Conservation (phyloP, 1,140 invertebrate genomes). For the Lineus longissimus region DNA sequence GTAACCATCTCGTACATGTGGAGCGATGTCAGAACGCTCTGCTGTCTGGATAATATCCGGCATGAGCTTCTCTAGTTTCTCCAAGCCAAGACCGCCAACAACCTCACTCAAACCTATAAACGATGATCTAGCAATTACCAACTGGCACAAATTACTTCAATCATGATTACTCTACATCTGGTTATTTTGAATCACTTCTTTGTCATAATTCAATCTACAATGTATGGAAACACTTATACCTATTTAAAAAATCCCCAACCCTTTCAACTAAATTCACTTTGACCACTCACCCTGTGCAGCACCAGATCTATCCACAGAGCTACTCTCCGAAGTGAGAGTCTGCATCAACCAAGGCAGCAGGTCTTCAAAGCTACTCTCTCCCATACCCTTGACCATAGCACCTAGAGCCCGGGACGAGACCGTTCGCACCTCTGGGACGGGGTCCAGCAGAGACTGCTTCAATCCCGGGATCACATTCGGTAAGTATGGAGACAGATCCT, state of each 20-base stretch:
- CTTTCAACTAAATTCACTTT: too few species aligned
- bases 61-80: slow-evolving; percentile 95
- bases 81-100: slow-evolving; percentile 89
- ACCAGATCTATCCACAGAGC: slow-evolving; percentile 91
- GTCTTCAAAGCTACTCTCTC: slow-evolving; percentile 85
- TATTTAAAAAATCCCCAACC: too few species aligned
- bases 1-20: slow-evolving; percentile 98
- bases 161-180: too few species aligned
- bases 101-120: slow-evolving; percentile 65
- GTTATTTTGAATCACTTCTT: too few species aligned
- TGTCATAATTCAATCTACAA: too few species aligned
- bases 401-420: slow-evolving; percentile 92
- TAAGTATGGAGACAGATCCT: slow-evolving; percentile 92
- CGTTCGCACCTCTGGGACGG: slow-evolving; percentile 91
- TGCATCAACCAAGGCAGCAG: slow-evolving; percentile 95
- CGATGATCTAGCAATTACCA: neutral
- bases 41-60: slow-evolving; percentile 96
- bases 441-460: slow-evolving; percentile 93
- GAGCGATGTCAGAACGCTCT: slow-evolving; percentile 81
- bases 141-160: too few species aligned
- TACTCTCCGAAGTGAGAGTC: slow-evolving; percentile 92
- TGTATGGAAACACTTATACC: too few species aligned
- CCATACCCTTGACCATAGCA: slow-evolving; percentile 96
- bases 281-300: slow-evolving; percentile 91
- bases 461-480: slow-evolving; percentile 94